Conservation (phyloP, 2,797 vertebrate genomes). For the Ceryle rudis region DNA sequence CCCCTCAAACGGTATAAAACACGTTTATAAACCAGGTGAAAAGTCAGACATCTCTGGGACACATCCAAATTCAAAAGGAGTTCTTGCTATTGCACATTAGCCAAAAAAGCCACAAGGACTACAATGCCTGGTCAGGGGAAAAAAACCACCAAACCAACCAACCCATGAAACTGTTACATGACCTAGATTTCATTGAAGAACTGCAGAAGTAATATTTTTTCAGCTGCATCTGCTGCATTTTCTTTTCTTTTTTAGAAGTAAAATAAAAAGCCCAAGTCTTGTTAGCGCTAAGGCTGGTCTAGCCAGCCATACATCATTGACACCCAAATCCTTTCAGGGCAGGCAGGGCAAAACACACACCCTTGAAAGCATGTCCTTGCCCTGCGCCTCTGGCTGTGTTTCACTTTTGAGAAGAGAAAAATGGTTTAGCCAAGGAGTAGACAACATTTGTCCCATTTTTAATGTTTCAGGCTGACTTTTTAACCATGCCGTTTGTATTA, state of each 20-base stretch:
- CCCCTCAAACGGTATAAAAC: background rate
- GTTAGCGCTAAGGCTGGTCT: background rate
- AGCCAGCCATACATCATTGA: background rate
- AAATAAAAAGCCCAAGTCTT: background rate
- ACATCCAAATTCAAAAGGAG: background rate
- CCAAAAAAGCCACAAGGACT: constrained; percentile 14
- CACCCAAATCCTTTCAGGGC: background rate
- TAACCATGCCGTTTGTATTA: constrained; percentile 79
- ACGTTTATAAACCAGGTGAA: background rate
- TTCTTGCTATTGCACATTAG: background rate
- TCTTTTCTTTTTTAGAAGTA: background rate
- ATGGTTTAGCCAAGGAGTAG: constrained; percentile 62
- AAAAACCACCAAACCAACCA: background rate
- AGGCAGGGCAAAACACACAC: constrained; percentile 1
- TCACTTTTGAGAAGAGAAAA: constrained; percentile 68
- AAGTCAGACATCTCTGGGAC: background rate
- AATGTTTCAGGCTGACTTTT: constrained; percentile 71
- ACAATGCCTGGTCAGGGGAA: background rate
- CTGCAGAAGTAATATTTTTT: constrained; percentile 2
- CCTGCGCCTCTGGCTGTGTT: constrained; percentile 45
- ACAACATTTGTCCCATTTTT: constrained; percentile 69
- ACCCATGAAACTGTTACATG: constrained; percentile 56
- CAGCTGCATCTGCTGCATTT: background rate
- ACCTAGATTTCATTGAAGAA: constrained; percentile 60
- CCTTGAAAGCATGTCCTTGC: constrained; percentile 34